Percentiles rank a stretch among this genome's conserved stretches.
Evolutionary conservation across 2,888 invertebrate species (phyloP).

Genomic region (Epinotia bilunana): DNA sequence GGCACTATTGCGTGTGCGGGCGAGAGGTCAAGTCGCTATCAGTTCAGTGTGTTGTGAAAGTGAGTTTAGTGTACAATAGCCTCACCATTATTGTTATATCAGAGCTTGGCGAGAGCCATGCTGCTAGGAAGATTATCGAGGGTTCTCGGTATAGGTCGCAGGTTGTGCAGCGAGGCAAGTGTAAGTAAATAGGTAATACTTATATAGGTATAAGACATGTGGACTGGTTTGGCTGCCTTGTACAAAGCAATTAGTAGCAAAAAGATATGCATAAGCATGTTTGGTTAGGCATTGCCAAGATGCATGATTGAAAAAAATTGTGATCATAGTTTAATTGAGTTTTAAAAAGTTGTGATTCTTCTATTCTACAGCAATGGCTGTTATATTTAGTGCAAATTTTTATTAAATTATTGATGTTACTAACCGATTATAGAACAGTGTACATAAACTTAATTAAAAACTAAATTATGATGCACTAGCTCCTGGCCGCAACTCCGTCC

Average conservation of each 20-base stretch:
- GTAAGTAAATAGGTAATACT: constrained; percentile 15
- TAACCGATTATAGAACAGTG: no score
- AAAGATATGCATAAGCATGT: background rate
- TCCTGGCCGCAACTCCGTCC: no score
- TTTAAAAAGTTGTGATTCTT: background rate
- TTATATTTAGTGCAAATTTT: no score
- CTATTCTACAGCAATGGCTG: background rate
- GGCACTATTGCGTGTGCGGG: constrained; percentile 23
- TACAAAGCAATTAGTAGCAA: background rate
- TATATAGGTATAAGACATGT: background rate
- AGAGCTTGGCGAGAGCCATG: constrained; percentile 27
- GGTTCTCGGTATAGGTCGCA: constrained; percentile 29
- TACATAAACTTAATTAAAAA: no score
- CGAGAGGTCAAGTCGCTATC: constrained; percentile 20
- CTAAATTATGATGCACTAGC: no score
- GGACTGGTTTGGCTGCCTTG: background rate
- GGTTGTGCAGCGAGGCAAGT: constrained; percentile 48
- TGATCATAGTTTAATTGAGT: background rate
- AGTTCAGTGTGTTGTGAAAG: constrained; percentile 7
- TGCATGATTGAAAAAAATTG: background rate
- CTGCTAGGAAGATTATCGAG: constrained; percentile 36
- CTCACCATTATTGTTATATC: background rate
- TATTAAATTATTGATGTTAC: no score
- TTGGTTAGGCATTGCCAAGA: background rate
- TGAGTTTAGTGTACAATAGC: background rate